A percentile compares a stretch with the other conserved stretches of the same genome.
These are phyloP conservation scores for Rhodeus uyekii DNA, from an alignment of 2,797 vertebrate genomes.

Conservation along the genomic window DNA sequence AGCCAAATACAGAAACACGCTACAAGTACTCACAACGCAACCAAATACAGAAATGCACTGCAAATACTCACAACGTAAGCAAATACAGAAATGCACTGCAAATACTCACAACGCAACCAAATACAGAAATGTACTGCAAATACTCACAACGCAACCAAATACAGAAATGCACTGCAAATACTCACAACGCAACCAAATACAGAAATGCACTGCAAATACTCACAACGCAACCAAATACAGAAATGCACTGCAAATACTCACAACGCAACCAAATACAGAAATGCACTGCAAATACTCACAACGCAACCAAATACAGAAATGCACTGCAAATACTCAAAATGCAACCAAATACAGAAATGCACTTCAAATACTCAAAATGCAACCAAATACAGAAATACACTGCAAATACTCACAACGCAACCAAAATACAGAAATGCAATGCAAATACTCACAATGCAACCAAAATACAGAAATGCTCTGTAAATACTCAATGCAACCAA, in stretches of 20 bases:
- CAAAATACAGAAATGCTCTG: rapidly evolving
- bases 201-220: no score
- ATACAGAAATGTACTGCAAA: background rate
- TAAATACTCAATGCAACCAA: background rate
- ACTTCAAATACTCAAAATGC: background rate
- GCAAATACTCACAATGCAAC: background rate
- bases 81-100: background rate
- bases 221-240: no score
- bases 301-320: no score
- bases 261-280: no score
- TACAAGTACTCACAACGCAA: background rate
- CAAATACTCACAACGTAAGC: background rate
- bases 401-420: background rate
- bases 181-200: background rate
- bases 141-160: background rate
- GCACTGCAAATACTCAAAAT: background rate
- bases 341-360: rapidly evolving
- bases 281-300: no score
- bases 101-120: background rate
- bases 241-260: no score
- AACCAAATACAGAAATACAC: background rate
- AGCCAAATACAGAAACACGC: background rate
- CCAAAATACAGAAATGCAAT: background rate
- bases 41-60: rapidly evolving
- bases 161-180: background rate